Evolutionary conservation across 2,888 invertebrate species (phyloP).

Genomic region (Criorhina ranunculi): DNA sequence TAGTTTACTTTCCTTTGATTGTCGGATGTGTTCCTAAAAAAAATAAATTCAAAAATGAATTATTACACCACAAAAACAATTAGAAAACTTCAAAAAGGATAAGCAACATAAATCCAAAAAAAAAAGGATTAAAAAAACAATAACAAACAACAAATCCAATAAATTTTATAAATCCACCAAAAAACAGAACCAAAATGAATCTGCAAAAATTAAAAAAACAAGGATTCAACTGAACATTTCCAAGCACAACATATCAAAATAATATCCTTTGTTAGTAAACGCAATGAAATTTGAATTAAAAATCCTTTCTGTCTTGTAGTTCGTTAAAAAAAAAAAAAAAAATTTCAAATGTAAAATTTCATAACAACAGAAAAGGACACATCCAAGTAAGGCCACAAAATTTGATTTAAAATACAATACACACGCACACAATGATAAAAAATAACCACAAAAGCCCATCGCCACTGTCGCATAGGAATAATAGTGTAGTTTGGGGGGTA

Average conservation of each 20-base stretch:
- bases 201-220: neutral
- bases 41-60: slow-evolving; percentile 3
- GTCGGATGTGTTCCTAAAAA: slow-evolving; percentile 89
- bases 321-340: neutral
- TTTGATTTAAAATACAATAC: slow-evolving; percentile 41
- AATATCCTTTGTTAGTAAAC: slow-evolving; percentile 13
- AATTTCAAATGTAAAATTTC: neutral
- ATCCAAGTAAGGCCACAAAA: slow-evolving; percentile 13
- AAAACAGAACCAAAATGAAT: neutral
- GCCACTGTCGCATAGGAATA: slow-evolving; percentile 16
- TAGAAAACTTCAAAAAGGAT: neutral
- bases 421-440: slow-evolving; percentile 50
- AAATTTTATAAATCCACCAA: neutral
- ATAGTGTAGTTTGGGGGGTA: neutral
- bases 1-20: slow-evolving; percentile 91
- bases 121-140: slow-evolving; percentile 15
- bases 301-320: neutral
- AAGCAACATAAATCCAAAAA: slow-evolving; percentile 16
- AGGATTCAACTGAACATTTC: neutral
- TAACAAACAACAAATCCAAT: slow-evolving; percentile 6
- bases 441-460: slow-evolving; percentile 51
- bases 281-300: slow-evolving; percentile 1
- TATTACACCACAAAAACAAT: neutral
- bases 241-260: slow-evolving; percentile 1
- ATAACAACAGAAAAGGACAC: slow-evolving; percentile 9